Conservation (phyloP, 2,888 invertebrate genomes). For the Gasteruption jaculator region DNA sequence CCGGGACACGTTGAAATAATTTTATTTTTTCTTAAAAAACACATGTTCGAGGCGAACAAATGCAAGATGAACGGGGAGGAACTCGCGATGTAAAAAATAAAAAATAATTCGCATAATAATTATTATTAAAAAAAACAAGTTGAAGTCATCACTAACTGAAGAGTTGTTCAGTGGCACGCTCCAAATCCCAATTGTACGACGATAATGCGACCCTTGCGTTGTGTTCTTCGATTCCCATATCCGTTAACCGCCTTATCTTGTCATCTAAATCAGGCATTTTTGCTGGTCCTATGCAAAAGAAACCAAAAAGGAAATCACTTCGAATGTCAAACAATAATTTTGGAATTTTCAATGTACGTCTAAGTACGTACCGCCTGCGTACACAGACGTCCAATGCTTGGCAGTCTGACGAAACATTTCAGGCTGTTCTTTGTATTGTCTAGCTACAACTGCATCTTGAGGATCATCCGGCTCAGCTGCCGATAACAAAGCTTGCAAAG, state of each 20-base stretch:
- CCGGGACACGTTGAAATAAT: too few relatives aligned
- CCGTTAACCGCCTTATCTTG: constrained; percentile 82
- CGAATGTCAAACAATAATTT: too few relatives aligned
- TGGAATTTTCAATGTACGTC: too few relatives aligned
- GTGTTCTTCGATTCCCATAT: constrained; percentile 93
- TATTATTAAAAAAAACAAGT: too few relatives aligned
- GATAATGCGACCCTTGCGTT: constrained; percentile 87
- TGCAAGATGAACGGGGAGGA: too few relatives aligned
- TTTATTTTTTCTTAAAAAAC: too few relatives aligned
- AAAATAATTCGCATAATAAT: not conserved
- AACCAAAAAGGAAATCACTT: constrained; percentile 13
- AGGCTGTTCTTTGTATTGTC: constrained; percentile 88
- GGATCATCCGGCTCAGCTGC: constrained; percentile 93
- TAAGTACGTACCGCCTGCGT: constrained; percentile 75
- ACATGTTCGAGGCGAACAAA: too few relatives aligned
- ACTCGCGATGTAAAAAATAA: too few relatives aligned
- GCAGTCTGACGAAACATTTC: constrained; percentile 89
- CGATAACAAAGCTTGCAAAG: constrained; percentile 90
- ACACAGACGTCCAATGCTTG: constrained; percentile 91
- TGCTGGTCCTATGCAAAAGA: constrained; percentile 61
- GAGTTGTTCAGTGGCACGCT: constrained; percentile 84
- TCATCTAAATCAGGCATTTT: constrained; percentile 76
- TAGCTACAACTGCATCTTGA: constrained; percentile 95
- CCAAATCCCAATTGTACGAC: constrained; percentile 88
- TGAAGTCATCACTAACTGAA: constrained; percentile 69